Conservation (phyloP, 2,113 vertebrate genomes). For the Strigops habroptila region DNA sequence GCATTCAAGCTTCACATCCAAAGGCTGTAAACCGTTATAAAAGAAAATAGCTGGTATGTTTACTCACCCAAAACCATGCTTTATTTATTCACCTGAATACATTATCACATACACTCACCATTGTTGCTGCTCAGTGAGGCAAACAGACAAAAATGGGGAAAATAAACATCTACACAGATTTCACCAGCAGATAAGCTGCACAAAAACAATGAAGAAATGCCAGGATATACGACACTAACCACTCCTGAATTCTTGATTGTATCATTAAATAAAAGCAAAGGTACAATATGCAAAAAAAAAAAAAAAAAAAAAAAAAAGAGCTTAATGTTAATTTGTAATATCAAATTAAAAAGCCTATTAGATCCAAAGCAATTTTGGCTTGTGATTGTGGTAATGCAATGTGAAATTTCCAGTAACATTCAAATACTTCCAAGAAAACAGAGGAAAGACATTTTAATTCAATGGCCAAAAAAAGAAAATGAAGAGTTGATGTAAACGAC, state of each 20-base stretch:
- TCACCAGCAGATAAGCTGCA: constrained; percentile 3
- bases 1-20: constrained; percentile 20
- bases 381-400: not conserved
- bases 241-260: not conserved
- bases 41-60: constrained; percentile 16
- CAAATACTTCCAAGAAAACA: not conserved
- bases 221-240: not conserved
- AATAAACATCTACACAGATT: constrained; percentile 23
- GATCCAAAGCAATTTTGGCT: not conserved
- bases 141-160: not conserved
- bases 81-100: constrained; percentile 43
- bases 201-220: constrained; percentile 30
- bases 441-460: not conserved
- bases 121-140: constrained; percentile 14
- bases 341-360: not conserved
- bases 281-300: not conserved
- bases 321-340: not conserved
- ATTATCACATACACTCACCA: not conserved
- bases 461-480: not conserved
- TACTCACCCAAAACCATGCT: constrained; percentile 5
- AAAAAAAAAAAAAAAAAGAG: not conserved
- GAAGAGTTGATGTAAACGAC: not conserved
- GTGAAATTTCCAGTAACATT: not conserved
- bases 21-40: not conserved
- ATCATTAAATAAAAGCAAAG: not conserved